A percentile compares a stretch with the other conserved stretches of the same genome.
These are phyloP conservation scores for Aleiodes testaceus DNA, from an alignment of 2,888 invertebrate genomes.

Conservation along the genomic window DNA sequence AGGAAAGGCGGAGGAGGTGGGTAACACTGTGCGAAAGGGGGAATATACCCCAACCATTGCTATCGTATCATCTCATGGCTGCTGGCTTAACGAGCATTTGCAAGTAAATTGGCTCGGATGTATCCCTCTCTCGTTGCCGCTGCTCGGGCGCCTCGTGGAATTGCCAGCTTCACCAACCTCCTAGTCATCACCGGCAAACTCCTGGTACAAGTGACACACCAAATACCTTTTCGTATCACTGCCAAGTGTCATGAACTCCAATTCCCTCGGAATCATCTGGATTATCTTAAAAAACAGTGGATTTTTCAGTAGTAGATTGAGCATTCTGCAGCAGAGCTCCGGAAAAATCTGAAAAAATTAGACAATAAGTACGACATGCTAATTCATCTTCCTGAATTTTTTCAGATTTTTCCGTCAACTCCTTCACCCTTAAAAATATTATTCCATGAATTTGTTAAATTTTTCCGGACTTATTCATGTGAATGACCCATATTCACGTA, in stretches of 20 bases:
- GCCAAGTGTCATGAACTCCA: constrained; percentile 4
- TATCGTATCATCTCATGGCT: constrained; percentile 41
- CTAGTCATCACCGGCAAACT: constrained; percentile 25
- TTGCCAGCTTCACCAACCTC: constrained; percentile 24
- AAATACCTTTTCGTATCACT: constrained; percentile 9
- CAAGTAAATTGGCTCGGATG: constrained; percentile 41
- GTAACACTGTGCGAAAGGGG: constrained; percentile 23
- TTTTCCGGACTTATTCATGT: constrained; percentile 16
- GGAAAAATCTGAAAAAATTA: too few species aligned
- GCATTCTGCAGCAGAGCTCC: too few species aligned
- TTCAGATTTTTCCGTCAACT: too few species aligned
- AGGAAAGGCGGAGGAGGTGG: neutral
- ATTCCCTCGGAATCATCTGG: neutral
- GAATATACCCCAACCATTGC: constrained; percentile 22
- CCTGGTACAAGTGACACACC: constrained; percentile 2
- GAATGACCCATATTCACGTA: constrained; percentile 34
- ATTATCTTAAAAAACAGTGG: too few species aligned
- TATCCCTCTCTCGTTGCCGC: constrained; percentile 26
- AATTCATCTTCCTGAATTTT: too few species aligned
- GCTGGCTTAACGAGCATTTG: constrained; percentile 44
- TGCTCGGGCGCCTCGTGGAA: constrained; percentile 20
- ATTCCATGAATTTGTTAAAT: too few species aligned
- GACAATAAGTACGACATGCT: too few species aligned
- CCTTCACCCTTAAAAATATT: neutral
- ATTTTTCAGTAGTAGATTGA: too few species aligned